A percentile compares a stretch with the other conserved stretches of the same genome.
These are phyloP conservation scores for Thunnus albacares DNA, from an alignment of 2,797 vertebrate genomes.

Conservation along the genomic window DNA sequence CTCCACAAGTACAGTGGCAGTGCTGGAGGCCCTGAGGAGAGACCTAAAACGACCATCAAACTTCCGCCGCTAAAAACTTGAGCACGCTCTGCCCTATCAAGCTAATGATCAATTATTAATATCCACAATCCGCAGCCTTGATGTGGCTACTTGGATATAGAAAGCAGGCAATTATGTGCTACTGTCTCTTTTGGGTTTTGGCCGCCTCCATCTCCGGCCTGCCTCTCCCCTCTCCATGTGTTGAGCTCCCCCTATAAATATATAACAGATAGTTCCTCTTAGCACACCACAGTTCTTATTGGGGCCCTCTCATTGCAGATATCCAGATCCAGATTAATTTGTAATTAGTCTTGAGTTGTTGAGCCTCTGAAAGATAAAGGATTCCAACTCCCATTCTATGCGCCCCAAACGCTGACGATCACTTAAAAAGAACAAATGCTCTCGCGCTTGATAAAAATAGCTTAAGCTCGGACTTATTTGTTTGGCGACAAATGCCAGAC, in stretches of 20 bases:
- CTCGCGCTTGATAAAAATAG: conserved; percentile 87
- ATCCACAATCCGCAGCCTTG: conserved; percentile 85
- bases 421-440: conserved; percentile 87
- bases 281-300: conserved; percentile 83
- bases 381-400: conserved; percentile 85
- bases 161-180: conserved; percentile 86
- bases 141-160: conserved; percentile 84
- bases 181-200: conserved; percentile 82
- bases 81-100: conserved; percentile 81
- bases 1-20: conserved; percentile 44
- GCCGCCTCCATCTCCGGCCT: conserved; percentile 72
- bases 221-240: conserved; percentile 73
- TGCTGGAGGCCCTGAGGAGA: conserved; percentile 61
- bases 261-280: conserved; percentile 87
- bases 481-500: conserved; percentile 86
- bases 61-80: conserved; percentile 79
- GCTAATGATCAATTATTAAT: conserved; percentile 89
- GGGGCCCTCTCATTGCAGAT: conserved; percentile 87
- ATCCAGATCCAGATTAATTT: conserved; percentile 91
- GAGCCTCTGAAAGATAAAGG: conserved; percentile 90
- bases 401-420: conserved; percentile 87
- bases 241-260: conserved; percentile 86
- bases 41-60: conserved; percentile 78
- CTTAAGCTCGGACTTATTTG: conserved; percentile 88
- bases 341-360: conserved; percentile 92